Evolutionary conservation across 2,797 vertebrate genomes (phyloP), one percentile per base, ranked within the genome.

Genomic region (Botia kubotai): DNA sequence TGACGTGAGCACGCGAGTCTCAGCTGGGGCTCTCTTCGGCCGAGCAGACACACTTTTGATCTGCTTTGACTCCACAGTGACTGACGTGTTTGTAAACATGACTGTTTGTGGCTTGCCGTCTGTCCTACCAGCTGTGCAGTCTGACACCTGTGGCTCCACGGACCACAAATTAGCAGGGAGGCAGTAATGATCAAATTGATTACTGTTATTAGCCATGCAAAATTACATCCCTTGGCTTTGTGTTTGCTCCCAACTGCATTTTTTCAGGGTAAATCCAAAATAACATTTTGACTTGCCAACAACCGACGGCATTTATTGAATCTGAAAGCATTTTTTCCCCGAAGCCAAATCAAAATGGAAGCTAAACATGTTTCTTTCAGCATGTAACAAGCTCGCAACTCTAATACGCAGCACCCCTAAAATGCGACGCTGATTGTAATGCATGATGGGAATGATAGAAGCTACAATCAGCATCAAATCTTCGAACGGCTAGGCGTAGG

Each of bases 141-240:
- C 53, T 53, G 21, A 79, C 82, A 83, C 48, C 82, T 79, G 82
- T 36, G 33, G n/a, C 63, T 79, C 50, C 43, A 14, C 65, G n/a
- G 29, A 6, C 33, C 13, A 23, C 21, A 43, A 63, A 55, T 75
- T 72, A 65, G 26, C 8, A 0, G 19, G 36, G 13, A 62, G 26
- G 48, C 63, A 23, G 57, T 53, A 57, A 75, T 71, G 48, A 80
- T 66, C 66, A 66, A 17, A 80, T 65, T 72, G 67, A 83, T 80
- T 60, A 80, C 72, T 33, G 77, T 80, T 76, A 72, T 83, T 80
- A 76, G 14, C 6, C 1, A 1, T 0, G 6, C 33, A 43, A 84
- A 82, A 84, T 84, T 12, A 65, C 69, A 82, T 66, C 48, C 62
- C 48, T 74, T 80, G 29, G 19, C 72, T 66, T 17, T 52, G 39